Evolutionary conservation across 2,797 vertebrate genomes (phyloP), one percentile per base, ranked within the genome.

Genomic region (Melopsittacus undulatus): DNA sequence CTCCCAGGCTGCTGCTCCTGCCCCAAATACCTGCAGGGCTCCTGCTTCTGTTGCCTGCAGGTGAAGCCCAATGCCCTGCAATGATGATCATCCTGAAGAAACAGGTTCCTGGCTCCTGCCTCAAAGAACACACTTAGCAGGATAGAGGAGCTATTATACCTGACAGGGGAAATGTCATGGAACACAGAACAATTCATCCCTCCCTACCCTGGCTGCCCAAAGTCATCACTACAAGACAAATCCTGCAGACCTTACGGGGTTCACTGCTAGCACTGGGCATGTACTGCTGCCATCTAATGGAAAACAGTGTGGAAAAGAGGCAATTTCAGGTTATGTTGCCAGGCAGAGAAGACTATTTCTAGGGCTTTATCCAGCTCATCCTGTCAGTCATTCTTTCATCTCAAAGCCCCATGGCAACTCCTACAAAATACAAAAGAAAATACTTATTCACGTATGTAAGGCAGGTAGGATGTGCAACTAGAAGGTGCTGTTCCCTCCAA

Each of bases 231-330:
- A 21, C 40, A 32, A 40, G 26, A 45, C 30, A 49, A 29, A 30
- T 1, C 59, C 34, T 13, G 4, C 1, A 56, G 43, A 7, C 23
- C 17, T 19, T 10, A 6, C 2, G 1, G 51, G 75, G 6, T 56
- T 69, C 63, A 83, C 18, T 21, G 12, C 75, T 7, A 64, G 82
- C 79, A 56, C 90, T 12, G 54, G 82, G 61, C 49, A 86, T 2
- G 11, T 40, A 16, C 79, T 94, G 85, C 91, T 95, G 95, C 89
- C 76, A 62, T 26, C 89, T 90, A 72, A 83, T 2, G 79, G 87
- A 54, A 84, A 69, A 24, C 61, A n/a, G 46, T 1, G 8, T 18
- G 32, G 10, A 7, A 52, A 72, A 72, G 74, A 34, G 27, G 32
- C 21, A 36, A 40, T 48, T 73, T 27, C 29, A 40, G 52, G 57